Conservation (phyloP, 2,888 invertebrate species). For the Eucriotettix oculatus region DNA sequence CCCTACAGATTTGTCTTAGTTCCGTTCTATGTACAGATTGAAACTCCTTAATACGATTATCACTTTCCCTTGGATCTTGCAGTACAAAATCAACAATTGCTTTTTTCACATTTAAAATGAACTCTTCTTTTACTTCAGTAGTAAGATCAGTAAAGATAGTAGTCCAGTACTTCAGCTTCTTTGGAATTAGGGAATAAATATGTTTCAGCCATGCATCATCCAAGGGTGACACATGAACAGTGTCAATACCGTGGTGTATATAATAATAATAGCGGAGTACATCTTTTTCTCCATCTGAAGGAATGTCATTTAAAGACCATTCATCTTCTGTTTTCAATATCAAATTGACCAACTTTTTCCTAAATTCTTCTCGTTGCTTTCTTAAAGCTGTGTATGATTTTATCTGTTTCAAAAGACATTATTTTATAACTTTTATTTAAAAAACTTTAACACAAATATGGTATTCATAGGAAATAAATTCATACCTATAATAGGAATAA, state of each 20-base stretch:
- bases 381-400: constrained; percentile 50
- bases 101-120: constrained; percentile 75
- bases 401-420: background rate
- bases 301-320: constrained; percentile 26
- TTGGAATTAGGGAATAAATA: constrained; percentile 25
- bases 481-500: too few relatives aligned
- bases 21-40: constrained; percentile 37
- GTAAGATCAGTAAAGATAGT: constrained; percentile 2
- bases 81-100: constrained; percentile 84
- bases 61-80: constrained; percentile 41
- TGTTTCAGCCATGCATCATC: constrained; percentile 49
- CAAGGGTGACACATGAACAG: constrained; percentile 72
- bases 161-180: constrained; percentile 21
- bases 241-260: constrained; percentile 77
- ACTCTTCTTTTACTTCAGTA: constrained; percentile 56
- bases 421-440: background rate
- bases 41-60: constrained; percentile 21
- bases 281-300: constrained; percentile 47
- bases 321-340: constrained; percentile 39
- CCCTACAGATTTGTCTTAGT: constrained; percentile 42
- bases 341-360: constrained; percentile 57
- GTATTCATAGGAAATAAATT: background rate
- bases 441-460: background rate
- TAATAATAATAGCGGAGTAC: constrained; percentile 76
- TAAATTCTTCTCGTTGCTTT: constrained; percentile 65